These are phyloP conservation scores for Brienomyrus longianalis DNA, from an alignment of 2,113 vertebrate genomes.

Conservation along the genomic window DNA sequence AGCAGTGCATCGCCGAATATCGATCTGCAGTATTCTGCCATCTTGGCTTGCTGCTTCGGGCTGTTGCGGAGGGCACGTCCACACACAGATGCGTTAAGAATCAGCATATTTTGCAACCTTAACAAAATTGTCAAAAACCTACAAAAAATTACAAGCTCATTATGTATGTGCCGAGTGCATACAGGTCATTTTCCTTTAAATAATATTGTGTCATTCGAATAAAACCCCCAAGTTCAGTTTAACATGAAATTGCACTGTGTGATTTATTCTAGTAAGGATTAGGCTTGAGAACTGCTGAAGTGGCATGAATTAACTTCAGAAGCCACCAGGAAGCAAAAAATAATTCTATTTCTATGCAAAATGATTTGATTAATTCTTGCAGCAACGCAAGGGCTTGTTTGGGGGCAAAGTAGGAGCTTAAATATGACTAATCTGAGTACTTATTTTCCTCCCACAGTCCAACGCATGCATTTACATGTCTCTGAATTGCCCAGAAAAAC, in stretches of 20 bases:
- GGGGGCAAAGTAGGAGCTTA: background rate
- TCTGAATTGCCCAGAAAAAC: background rate
- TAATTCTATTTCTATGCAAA: background rate
- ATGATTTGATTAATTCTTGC: background rate
- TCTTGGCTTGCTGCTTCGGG: slow-evolving; percentile 96
- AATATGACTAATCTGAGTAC: background rate
- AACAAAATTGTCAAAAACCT: background rate
- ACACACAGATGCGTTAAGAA: background rate
- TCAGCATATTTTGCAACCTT: background rate
- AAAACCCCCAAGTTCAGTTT: background rate
- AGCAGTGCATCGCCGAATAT: slow-evolving; percentile 92
- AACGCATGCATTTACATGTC: background rate
- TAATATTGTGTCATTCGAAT: background rate
- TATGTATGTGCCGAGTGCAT: background rate
- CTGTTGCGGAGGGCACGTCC: slow-evolving; percentile 47
- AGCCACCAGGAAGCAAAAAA: background rate
- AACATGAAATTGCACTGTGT: background rate
- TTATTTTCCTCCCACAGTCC: background rate
- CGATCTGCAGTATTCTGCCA: slow-evolving; percentile 94
- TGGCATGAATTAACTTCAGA: background rate
- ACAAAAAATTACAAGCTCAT: background rate
- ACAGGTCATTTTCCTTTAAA: background rate
- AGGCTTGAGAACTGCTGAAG: background rate
- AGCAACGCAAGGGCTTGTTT: background rate
- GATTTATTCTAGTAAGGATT: background rate